A percentile compares a stretch with the other conserved stretches of the same genome.
Evolutionary conservation across 2,113 vertebrate genomes (phyloP).

Genomic region (Dicrurus megarhynchus): DNA sequence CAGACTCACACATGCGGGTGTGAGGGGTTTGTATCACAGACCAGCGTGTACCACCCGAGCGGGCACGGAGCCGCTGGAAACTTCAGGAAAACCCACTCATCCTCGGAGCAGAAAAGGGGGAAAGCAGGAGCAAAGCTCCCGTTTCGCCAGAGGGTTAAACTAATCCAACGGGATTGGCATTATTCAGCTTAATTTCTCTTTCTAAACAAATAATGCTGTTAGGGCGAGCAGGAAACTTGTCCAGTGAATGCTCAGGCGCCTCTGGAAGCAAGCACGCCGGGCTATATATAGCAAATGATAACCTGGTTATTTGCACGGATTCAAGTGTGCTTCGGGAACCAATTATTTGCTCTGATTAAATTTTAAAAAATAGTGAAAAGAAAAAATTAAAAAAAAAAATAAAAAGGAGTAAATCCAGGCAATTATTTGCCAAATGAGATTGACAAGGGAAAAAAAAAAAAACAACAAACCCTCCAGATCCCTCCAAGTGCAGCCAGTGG

Average conservation of each 20-base stretch:
- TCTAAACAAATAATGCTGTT: neutral
- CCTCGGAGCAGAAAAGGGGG: neutral
- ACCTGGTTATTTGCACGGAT: slow-evolving; percentile 33
- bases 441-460: neutral
- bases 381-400: no score
- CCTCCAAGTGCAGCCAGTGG: neutral
- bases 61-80: neutral
- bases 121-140: neutral
- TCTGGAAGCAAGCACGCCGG: neutral
- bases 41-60: neutral
- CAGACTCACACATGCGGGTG: rapidly evolving
- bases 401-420: neutral
- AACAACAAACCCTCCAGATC: neutral
- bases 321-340: neutral
- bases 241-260: neutral
- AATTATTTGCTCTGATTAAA: slow-evolving; percentile 39
- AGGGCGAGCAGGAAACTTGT: neutral
- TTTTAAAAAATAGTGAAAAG: neutral
- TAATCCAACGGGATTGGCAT: neutral
- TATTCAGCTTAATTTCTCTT: neutral
- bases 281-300: slow-evolving; percentile 56
- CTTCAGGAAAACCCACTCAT: neutral
- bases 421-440: slow-evolving; percentile 31
- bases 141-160: neutral
- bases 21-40: neutral